Evolutionary conservation across 2,888 invertebrate genomes (phyloP).

Genomic region (Alitta virens): DNA sequence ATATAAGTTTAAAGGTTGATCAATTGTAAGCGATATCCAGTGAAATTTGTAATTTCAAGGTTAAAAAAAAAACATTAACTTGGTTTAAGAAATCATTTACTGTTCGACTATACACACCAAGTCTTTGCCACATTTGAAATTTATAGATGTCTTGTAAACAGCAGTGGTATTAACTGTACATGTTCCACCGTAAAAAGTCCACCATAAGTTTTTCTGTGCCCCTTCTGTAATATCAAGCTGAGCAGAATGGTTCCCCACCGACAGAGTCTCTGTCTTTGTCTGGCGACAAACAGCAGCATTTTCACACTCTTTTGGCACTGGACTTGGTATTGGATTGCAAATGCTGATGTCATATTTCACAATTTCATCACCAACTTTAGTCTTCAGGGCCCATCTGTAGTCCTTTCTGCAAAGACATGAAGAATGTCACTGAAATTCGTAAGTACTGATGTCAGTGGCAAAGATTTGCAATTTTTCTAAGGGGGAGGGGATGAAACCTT

Average conservation of each 20-base stretch:
- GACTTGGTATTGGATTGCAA: not conserved
- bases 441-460: too few relatives aligned
- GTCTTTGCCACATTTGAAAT: conserved; percentile 39
- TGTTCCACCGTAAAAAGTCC: conserved; percentile 27
- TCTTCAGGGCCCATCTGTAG: not conserved
- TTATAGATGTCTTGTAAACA: conserved; percentile 34
- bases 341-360: not conserved
- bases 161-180: conserved; percentile 28
- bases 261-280: not conserved
- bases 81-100: too few relatives aligned
- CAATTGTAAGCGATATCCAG: too few relatives aligned
- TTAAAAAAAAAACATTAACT: too few relatives aligned
- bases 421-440: too few relatives aligned
- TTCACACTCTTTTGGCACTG: not conserved
- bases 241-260: conserved; percentile 7
- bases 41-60: too few relatives aligned
- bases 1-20: too few relatives aligned
- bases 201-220: not conserved
- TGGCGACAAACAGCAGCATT: not conserved
- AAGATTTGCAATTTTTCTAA: too few relatives aligned
- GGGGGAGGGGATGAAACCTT: too few relatives aligned
- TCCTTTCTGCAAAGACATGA: not conserved
- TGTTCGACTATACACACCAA: conserved; percentile 8
- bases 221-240: conserved; percentile 4
- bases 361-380: not conserved